These are phyloP conservation scores for Gasterosteus aculeatus DNA, from an alignment of 2,113 vertebrate species.

Conservation along the genomic window DNA sequence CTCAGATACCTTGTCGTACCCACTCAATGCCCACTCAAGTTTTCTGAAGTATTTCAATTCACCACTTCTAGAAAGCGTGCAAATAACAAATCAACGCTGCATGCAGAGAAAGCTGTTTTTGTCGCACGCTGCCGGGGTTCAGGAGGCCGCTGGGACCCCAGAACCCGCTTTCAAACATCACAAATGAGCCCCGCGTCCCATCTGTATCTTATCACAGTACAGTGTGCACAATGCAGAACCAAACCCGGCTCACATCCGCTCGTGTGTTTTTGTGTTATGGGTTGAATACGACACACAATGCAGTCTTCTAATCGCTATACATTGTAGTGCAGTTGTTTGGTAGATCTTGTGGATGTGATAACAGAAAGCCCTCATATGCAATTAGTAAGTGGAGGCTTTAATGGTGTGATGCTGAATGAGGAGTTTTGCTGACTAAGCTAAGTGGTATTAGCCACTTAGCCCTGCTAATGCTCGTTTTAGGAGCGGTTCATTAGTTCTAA, in stretches of 20 bases:
- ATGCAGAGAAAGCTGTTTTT: background rate
- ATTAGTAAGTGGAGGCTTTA: background rate
- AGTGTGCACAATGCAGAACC: background rate
- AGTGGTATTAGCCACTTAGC: slow-evolving; percentile 50
- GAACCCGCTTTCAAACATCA: background rate
- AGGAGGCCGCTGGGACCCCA: too few species aligned
- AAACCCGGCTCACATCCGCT: background rate
- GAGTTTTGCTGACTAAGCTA: background rate
- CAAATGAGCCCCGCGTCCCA: background rate
- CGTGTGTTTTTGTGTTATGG: background rate
- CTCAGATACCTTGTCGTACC: background rate
- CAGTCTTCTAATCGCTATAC: background rate
- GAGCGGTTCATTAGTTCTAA: slow-evolving; percentile 40
- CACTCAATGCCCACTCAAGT: too few species aligned
- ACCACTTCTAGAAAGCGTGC: background rate
- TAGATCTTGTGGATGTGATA: background rate
- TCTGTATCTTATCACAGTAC: background rate
- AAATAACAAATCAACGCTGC: background rate
- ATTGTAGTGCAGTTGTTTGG: background rate
- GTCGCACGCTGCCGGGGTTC: background rate
- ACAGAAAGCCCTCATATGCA: background rate
- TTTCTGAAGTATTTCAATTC: background rate
- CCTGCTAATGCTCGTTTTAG: slow-evolving; percentile 27
- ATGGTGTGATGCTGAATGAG: too few species aligned
- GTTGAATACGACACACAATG: background rate